Base-by-base conservation (phyloP, 2,888 invertebrate species). In the Lagria hirta region DNA sequence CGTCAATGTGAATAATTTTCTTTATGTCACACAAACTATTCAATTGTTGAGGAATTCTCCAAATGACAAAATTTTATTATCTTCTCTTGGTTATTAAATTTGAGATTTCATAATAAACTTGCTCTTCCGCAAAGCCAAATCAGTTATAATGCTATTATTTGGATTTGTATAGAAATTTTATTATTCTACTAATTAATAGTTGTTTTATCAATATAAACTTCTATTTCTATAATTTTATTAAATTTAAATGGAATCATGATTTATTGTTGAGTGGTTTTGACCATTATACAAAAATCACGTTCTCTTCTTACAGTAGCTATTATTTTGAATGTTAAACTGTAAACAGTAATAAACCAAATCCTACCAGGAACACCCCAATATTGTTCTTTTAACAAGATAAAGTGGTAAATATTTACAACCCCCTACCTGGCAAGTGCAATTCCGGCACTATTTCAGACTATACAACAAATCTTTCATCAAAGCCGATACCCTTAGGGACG, bases 341-440 rank as follows among this genome's bases (percentile, higher is more conserved):
- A n/a, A n/a, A n/a, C n/a, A 18, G n/a, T 18, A 4, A 18, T 18
- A 18, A n/a, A 18, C 20, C 20, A 18, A 6, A 18, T 18, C 20
- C 4, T 6, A 18, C 4, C 4, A 18, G n/a, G 20, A 4, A 18
- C 20, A 24, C 5, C 4, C 24, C 24, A 6, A 8, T 7, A 8
- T 4, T 24, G 5, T 24, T 4, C 5, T 24, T 24, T 7, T 32
- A 32, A 41, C 33, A 14, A 34, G 26, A 15, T 38, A 15, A 29
- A 33, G 41, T 28, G 26, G 36, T 37, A 43, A 43, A 43, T 43
- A 43, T 43, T 43, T 36, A 43, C 43, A 20, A 21, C 30, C 30
- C 35, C 17, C 26, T 13, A 10, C 7, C 11, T 12, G 21, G 12
- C 27, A 33, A 29, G 36, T 43, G 43, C 37, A 43, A 23, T 43